phyloP scores from a whole-genome alignment of 2,113 vertebrate species.

The Alosa alosa region DNA sequence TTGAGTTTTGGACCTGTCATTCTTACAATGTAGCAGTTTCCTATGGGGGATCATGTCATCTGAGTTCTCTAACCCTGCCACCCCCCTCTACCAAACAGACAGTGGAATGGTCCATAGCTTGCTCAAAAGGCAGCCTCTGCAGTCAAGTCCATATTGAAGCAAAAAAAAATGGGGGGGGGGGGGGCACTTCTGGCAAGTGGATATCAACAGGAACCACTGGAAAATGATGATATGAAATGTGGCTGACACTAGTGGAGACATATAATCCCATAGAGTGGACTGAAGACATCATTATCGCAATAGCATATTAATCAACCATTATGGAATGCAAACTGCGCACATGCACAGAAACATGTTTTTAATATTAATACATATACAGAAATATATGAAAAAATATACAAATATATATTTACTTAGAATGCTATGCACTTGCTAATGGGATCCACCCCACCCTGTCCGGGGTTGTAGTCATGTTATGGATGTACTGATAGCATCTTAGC shows the following conservation, averaged over 20 bases:
- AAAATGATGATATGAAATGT: slow-evolving; percentile 60
- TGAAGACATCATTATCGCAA: slow-evolving; percentile 73
- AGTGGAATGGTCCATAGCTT: neutral
- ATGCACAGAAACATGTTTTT: slow-evolving; percentile 80
- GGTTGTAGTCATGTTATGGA: slow-evolving; percentile 79
- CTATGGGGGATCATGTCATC: neutral
- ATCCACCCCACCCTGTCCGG: slow-evolving; percentile 71
- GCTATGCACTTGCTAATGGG: slow-evolving; percentile 72
- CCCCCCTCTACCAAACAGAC: neutral
- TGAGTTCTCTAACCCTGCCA: neutral
- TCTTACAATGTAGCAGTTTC: slow-evolving; percentile 14
- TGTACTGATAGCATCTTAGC: slow-evolving; percentile 78
- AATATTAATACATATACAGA: slow-evolving; percentile 72
- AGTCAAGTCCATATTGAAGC: neutral
- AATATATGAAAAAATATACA: slow-evolving; percentile 44
- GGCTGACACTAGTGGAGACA: slow-evolving; percentile 75
- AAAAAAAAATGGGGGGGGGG: neutral
- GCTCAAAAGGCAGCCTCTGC: neutral
- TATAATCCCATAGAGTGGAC: slow-evolving; percentile 79
- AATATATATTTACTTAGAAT: slow-evolving; percentile 80
- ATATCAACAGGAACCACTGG: neutral
- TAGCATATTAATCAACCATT: slow-evolving; percentile 76
- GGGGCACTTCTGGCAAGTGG: neutral
- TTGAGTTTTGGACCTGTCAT: neutral
- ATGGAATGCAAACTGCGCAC: slow-evolving; percentile 80